phyloP scores from a whole-genome alignment of 1,140 invertebrate species.

The Hypsibius dujardini region DNA sequence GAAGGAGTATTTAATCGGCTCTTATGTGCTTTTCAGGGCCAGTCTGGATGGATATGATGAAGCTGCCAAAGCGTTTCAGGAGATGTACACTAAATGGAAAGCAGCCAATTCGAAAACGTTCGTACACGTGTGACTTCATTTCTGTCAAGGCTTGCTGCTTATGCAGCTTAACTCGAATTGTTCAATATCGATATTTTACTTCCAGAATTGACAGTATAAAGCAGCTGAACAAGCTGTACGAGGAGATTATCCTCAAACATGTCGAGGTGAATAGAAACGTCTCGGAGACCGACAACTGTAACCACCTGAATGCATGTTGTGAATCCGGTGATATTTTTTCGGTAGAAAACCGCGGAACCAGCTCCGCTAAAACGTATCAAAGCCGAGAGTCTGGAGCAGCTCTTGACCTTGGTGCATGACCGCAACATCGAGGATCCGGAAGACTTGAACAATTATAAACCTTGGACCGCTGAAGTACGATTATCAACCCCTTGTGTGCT shows the following conservation, averaged over 20 bases:
- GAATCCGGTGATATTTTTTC: background rate
- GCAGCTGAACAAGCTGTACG: background rate
- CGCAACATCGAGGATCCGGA: background rate
- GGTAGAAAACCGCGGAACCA: background rate
- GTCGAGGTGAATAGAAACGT: background rate
- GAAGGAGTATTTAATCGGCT: too few species aligned
- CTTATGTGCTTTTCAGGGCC: background rate
- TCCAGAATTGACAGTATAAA: background rate
- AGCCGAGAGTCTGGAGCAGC: background rate
- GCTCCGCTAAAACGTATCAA: background rate
- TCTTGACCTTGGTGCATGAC: background rate
- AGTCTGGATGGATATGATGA: background rate
- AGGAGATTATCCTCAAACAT: background rate
- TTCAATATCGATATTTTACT: background rate
- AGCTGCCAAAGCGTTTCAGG: background rate
- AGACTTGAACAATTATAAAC: slow-evolving; percentile 70
- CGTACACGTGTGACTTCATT: too few species aligned
- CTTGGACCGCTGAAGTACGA: slow-evolving; percentile 79
- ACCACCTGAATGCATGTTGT: too few species aligned
- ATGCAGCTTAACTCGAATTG: background rate
- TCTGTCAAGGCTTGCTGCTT: too few species aligned
- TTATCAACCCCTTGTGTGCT: slow-evolving; percentile 17
- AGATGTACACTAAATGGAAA: background rate
- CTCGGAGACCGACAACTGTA: background rate
- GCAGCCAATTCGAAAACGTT: background rate